A percentile compares a stretch with the other conserved stretches of the same genome.
phyloP scores from a whole-genome alignment of 2,113 vertebrate genomes.

The Colius striatus region DNA sequence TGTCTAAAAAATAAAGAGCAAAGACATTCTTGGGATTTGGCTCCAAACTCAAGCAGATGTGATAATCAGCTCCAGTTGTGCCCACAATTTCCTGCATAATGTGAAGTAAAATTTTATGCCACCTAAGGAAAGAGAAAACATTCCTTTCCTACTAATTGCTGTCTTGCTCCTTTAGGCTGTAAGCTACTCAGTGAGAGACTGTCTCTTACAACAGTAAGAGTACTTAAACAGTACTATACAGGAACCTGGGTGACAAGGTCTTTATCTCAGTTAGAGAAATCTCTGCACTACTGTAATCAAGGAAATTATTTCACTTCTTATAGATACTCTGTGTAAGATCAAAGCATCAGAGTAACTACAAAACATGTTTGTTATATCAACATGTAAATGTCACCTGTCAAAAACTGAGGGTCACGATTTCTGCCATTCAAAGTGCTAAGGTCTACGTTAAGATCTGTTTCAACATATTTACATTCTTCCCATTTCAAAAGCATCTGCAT shows the following conservation, averaged over 20 bases:
- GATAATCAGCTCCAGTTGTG: neutral
- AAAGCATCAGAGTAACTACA: neutral
- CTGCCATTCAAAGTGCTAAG: neutral
- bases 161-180: neutral
- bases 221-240: neutral
- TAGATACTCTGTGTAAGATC: neutral
- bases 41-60: neutral
- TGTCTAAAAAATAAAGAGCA: neutral
- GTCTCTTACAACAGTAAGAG: neutral
- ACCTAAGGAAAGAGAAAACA: neutral
- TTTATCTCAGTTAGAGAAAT: neutral
- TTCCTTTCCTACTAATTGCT: neutral
- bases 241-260: neutral
- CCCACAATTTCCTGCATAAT: neutral
- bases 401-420: neutral
- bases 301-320: neutral
- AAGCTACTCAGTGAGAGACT: neutral
- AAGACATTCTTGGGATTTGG: neutral
- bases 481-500: neutral
- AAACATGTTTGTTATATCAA: neutral
- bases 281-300: neutral
- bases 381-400: neutral
- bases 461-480: conserved; percentile 25
- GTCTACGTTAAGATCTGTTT: neutral
- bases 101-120: neutral